phyloP scores from a whole-genome alignment of 2,888 invertebrate genomes.

The Thereva unica region DNA sequence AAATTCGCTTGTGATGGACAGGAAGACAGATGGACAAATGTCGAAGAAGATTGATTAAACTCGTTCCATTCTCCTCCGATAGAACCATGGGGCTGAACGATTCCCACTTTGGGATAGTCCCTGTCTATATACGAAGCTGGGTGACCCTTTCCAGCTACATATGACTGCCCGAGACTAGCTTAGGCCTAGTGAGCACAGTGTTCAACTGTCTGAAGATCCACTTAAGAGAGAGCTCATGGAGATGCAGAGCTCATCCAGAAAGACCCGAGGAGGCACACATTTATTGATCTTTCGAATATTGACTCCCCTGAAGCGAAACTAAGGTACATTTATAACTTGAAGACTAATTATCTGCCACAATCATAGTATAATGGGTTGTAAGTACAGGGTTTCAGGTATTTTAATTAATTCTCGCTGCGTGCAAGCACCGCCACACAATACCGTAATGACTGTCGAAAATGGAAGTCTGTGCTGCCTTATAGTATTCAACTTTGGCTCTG shows the following conservation, averaged over 20 bases:
- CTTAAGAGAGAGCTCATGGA: background rate
- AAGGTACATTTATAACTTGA: constrained; percentile 25
- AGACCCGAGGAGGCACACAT: background rate
- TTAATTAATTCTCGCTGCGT: constrained; percentile 40
- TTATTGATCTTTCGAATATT: constrained; percentile 25
- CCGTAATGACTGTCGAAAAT: constrained; percentile 38
- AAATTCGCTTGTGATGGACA: constrained; percentile 40
- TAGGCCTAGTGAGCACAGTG: constrained; percentile 1
- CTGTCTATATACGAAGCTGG: no score
- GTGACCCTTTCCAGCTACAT: no score
- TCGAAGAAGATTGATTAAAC: constrained; percentile 41
- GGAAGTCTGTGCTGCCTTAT: background rate
- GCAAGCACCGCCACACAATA: constrained; percentile 28
- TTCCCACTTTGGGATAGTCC: constrained; percentile 12
- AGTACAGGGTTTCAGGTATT: constrained; percentile 39
- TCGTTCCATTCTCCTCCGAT: constrained; percentile 14
- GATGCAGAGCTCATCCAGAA: background rate
- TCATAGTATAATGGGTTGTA: constrained; percentile 35
- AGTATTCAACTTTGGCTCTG: background rate
- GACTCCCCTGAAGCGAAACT: constrained; percentile 29
- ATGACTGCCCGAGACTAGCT: background rate
- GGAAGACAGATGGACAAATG: constrained; percentile 42
- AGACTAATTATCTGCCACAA: constrained; percentile 39
- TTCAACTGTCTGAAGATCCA: constrained; percentile 4
- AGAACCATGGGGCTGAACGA: constrained; percentile 2